Evolutionary conservation across 2,113 vertebrate species (phyloP), one percentile per base, ranked within the genome.

Genomic region (Anseranas semipalmata): DNA sequence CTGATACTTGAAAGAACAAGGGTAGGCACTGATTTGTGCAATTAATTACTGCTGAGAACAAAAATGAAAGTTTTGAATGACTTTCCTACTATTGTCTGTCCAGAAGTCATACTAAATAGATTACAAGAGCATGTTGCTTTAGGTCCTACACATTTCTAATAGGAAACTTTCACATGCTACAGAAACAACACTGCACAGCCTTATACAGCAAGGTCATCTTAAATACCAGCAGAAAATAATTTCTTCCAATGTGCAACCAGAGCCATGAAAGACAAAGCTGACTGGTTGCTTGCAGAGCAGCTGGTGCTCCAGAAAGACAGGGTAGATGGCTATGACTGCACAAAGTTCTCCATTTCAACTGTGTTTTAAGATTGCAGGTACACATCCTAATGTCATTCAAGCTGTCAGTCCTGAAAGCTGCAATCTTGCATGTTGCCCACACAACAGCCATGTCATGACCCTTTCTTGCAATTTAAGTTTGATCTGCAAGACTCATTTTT

Each of bases 21-120:
- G 35, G 37, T 79, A 86, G 50, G 35, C 37, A 66, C n/a, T 66
- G 85, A 48, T 85, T 85, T 33, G 8, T 84, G 74, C 60, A 80
- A 81, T 70, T 97, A 92, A 97, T 92, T 96, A 91, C 41, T 46
- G 27, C 48, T 78, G 85, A 89, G 46, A 76, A 90, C n/a, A 89
- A 95, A 93, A 92, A 68, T 16, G 46, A 74, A 87, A 70, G 18
- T 55, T 91, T 55, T 79, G 12, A 73, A 79, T 58, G 41, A 20
- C 33, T 94, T 87, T 87, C n/a, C 39, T 48, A 55, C n/a, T 75
- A 56, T 12, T 70, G 72, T 92, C 41, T 52, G 9, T 67, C 63
- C 80, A 95, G 28, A 43, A 94, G 10, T 58, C 56, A 41, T 32
- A 65, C 24, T 70, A 91, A 92, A 87, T 50, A 72, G 22, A 80